Percentiles rank a stretch among this genome's conserved stretches.
phyloP scores from a whole-genome alignment of 2,113 vertebrate species.

The Dicrurus megarhynchus region DNA sequence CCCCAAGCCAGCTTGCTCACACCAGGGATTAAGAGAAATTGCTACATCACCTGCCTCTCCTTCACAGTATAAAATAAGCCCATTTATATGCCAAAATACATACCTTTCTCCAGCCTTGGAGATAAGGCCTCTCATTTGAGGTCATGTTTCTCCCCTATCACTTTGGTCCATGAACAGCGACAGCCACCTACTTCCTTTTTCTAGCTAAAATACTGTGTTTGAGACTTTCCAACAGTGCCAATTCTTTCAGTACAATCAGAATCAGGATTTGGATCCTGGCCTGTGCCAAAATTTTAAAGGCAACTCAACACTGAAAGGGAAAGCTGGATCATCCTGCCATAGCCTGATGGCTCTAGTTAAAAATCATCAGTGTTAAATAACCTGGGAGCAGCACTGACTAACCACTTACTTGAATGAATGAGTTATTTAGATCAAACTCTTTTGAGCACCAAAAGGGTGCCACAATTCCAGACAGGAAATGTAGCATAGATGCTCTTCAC shows the following conservation, averaged over 20 bases:
- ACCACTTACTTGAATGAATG: not conserved
- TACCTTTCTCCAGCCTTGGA: not conserved
- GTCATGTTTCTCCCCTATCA: accelerated
- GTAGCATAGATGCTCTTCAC: not conserved
- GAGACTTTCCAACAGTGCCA: not conserved
- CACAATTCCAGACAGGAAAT: not conserved
- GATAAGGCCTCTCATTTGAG: not conserved
- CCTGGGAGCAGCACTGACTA: not conserved
- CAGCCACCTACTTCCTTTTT: not conserved
- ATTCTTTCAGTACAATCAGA: not conserved
- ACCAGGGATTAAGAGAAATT: not conserved
- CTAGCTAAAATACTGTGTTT: not conserved
- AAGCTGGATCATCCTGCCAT: not conserved
- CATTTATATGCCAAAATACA: not conserved
- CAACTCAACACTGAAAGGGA: not conserved
- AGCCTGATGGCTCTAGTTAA: not conserved
- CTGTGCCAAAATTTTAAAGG: not conserved
- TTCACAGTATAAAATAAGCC: not conserved
- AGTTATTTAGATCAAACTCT: not conserved
- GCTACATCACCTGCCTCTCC: not conserved
- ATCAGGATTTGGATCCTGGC: not conserved
- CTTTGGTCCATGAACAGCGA: not conserved
- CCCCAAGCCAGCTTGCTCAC: not conserved
- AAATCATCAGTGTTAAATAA: not conserved
- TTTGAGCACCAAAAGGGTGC: not conserved